Evolutionary conservation across 2,888 invertebrate genomes (phyloP).

Genomic region (Synanthedon vespiformis): DNA sequence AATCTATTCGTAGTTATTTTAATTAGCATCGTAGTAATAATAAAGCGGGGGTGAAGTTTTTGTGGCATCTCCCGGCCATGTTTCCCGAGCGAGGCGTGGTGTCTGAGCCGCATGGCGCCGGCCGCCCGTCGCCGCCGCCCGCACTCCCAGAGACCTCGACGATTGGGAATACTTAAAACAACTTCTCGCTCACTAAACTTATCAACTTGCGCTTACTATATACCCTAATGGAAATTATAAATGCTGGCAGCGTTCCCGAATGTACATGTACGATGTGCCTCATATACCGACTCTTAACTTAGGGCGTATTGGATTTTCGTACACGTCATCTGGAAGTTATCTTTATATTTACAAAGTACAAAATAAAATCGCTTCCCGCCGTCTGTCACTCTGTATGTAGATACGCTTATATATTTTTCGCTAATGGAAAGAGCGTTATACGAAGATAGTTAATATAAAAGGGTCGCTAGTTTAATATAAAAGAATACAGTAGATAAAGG

Average conservation of each 20-base stretch:
- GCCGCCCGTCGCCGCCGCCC: slow-evolving; percentile 12
- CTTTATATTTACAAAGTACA: no score
- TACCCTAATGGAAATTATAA: slow-evolving; percentile 40
- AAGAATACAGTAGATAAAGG: no score
- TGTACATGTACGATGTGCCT: slow-evolving; percentile 2
- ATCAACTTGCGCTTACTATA: slow-evolving; percentile 29
- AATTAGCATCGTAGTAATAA: slow-evolving; percentile 65
- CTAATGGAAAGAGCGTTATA: no score
- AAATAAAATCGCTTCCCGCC: no score
- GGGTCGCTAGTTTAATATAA: no score
- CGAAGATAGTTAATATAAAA: no score
- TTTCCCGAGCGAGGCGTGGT: slow-evolving; percentile 29
- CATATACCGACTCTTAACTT: no score
- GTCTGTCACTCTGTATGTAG: no score
- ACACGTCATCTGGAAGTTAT: no score
- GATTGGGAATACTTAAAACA: slow-evolving; percentile 51
- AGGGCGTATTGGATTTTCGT: no score
- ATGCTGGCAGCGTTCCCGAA: slow-evolving; percentile 22
- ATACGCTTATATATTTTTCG: no score
- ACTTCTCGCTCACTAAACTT: slow-evolving; percentile 45
- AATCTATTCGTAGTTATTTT: slow-evolving; percentile 67
- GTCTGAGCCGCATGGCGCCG: slow-evolving; percentile 23
- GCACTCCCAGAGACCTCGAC: slow-evolving; percentile 12
- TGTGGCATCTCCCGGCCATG: slow-evolving; percentile 51
- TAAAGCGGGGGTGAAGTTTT: slow-evolving; percentile 58